phyloP scores from a whole-genome alignment of 2,888 invertebrate genomes.

The Acanthococcus lagerstroemiae region DNA sequence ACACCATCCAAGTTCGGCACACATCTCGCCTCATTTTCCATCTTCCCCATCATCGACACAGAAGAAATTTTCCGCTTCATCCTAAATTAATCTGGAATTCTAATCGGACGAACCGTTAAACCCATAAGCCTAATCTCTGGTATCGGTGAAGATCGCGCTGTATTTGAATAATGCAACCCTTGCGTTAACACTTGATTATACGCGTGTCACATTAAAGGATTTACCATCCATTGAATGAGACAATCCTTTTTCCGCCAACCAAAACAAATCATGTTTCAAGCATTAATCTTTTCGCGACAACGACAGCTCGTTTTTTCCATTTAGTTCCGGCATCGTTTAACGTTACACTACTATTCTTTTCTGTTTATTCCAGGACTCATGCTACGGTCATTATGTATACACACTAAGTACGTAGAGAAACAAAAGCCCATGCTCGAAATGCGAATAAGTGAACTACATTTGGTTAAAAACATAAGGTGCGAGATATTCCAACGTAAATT shows the following conservation, averaged over 20 bases:
- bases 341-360: no score
- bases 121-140: not conserved
- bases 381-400: no score
- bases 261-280: constrained; percentile 22
- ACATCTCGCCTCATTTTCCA: no score
- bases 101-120: constrained; percentile 1
- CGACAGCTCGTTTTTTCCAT: not conserved
- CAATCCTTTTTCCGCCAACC: constrained; percentile 7
- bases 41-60: no score
- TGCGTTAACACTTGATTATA: constrained; percentile 1
- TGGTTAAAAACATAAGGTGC: no score
- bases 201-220: constrained; percentile 22
- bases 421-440: no score
- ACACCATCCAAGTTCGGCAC: no score
- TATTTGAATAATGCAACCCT: constrained; percentile 5
- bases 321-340: constrained; percentile 4
- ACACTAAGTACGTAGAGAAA: no score
- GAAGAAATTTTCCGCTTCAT: constrained; percentile 3
- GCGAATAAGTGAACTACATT: no score
- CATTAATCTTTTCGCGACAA: constrained; percentile 6
- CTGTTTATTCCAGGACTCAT: no score
- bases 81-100: not conserved
- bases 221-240: constrained; percentile 1
- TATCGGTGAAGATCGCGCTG: not conserved
- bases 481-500: no score